These are phyloP conservation scores for Stichodactyla mertensii DNA, from an alignment of 64 coral and sea anemone species.

Conservation along the genomic window DNA sequence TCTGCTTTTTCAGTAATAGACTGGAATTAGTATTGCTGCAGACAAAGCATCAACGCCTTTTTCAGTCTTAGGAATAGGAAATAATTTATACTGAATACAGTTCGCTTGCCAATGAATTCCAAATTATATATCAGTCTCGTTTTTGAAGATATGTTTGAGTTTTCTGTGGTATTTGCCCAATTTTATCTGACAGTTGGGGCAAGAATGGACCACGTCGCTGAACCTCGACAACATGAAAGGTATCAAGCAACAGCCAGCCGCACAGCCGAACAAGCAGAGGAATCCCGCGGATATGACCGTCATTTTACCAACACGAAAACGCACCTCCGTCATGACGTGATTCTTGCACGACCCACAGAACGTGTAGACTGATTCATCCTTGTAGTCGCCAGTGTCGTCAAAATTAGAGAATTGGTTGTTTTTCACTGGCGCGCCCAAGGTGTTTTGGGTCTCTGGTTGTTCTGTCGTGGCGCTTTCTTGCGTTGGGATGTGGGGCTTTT, in stretches of 20 bases:
- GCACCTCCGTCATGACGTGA: slow-evolving; percentile 54
- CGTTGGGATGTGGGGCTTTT: not conserved
- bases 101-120: too few species aligned
- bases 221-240: slow-evolving; percentile 55
- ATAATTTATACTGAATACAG: too few species aligned
- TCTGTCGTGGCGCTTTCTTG: not conserved
- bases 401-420: slow-evolving; percentile 1
- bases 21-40: too few species aligned
- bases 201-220: slow-evolving; percentile 58
- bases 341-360: slow-evolving; percentile 84
- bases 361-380: slow-evolving; percentile 60
- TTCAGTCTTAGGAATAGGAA: too few species aligned
- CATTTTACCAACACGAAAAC: slow-evolving; percentile 64
- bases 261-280: slow-evolving; percentile 58
- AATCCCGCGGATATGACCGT: slow-evolving; percentile 55
- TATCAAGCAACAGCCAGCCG: slow-evolving; percentile 64
- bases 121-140: not conserved
- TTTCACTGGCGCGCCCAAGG: not conserved
- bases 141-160: slow-evolving; percentile 28
- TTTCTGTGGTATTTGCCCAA: slow-evolving; percentile 48
- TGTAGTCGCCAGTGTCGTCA: slow-evolving; percentile 47
- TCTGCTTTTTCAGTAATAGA: too few species aligned
- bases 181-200: slow-evolving; percentile 75
- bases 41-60: too few species aligned
- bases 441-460: slow-evolving; percentile 8